phyloP scores from a whole-genome alignment of 2,113 vertebrate species.

The Isurus oxyrinchus region DNA sequence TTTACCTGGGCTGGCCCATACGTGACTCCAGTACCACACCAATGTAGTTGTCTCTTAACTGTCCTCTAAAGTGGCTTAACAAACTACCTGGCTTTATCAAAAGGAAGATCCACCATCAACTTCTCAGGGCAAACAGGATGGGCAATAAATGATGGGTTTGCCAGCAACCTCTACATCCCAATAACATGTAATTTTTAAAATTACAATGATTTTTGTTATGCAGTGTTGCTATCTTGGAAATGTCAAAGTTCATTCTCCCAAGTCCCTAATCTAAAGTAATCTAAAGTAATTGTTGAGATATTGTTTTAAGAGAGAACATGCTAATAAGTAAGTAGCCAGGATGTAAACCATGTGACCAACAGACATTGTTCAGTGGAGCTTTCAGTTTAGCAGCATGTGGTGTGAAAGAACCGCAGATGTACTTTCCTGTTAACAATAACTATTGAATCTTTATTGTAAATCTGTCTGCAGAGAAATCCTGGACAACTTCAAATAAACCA shows the following conservation, averaged over 20 bases:
- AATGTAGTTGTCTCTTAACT: no score
- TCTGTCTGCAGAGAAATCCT: no score
- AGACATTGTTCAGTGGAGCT: no score
- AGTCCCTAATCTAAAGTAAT: neutral
- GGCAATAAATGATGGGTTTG: neutral
- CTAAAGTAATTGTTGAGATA: neutral
- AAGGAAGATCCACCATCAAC: neutral
- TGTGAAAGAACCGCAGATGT: no score
- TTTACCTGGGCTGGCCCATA: neutral
- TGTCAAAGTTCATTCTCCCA: neutral
- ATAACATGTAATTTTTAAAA: neutral
- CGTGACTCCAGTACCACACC: neutral
- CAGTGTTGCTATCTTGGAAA: neutral
- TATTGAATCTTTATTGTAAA: no score
- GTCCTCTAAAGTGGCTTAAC: neutral
- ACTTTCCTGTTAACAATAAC: no score
- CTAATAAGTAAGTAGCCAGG: no score
- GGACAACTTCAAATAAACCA: no score
- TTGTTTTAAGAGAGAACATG: no score
- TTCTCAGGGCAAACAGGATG: neutral
- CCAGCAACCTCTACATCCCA: neutral
- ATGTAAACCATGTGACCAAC: no score
- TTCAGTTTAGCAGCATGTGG: no score
- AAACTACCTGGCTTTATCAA: neutral
- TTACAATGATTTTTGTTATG: neutral